phyloP scores from a whole-genome alignment of 2,113 vertebrate species.

The Ceyx cyanopectus region DNA sequence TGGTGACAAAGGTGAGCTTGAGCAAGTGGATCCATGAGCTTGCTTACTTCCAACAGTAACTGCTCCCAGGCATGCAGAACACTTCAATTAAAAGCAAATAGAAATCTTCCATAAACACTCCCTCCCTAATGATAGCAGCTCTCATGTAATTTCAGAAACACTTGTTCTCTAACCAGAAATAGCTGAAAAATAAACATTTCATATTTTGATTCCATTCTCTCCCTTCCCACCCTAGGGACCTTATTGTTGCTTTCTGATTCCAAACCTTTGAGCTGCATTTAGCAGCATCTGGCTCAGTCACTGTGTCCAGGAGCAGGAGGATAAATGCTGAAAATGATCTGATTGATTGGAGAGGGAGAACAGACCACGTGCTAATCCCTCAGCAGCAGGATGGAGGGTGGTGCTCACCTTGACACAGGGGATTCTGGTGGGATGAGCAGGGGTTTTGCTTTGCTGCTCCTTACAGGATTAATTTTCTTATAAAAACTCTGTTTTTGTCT shows the following conservation, averaged over 20 bases:
- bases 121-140: neutral
- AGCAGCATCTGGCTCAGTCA: neutral
- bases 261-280: neutral
- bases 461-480: conserved; percentile 29
- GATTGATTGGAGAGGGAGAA: neutral
- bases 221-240: neutral
- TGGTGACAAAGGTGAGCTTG: neutral
- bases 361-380: neutral
- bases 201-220: neutral
- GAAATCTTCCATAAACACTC: neutral
- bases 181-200: neutral
- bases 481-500: conserved; percentile 60
- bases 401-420: neutral
- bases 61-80: neutral
- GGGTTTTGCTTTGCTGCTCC: neutral
- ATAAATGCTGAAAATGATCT: neutral
- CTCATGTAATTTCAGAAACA: neutral
- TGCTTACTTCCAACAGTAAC: neutral
- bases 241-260: neutral
- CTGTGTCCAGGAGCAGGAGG: neutral
- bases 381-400: neutral
- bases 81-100: neutral
- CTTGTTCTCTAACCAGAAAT: neutral
- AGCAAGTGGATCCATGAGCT: fast-evolving
- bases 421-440: neutral